Conservation (phyloP, 2,888 invertebrate species). For the Hirudinaria manillensis region DNA sequence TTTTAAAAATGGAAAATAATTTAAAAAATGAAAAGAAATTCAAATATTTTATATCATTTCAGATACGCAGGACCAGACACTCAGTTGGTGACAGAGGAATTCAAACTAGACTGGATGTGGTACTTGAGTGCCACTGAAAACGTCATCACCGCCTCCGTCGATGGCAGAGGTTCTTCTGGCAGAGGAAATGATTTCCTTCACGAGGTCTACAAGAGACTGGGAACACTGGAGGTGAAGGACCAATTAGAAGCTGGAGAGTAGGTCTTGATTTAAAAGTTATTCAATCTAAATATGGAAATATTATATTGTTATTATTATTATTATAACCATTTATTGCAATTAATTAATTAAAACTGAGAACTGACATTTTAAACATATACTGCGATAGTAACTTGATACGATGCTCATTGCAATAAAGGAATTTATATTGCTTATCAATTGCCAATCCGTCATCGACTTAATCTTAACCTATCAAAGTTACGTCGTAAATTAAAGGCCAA, state of each 20-base stretch:
- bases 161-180: conserved; percentile 81
- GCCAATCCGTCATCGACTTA: too few species aligned
- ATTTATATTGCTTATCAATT: too few species aligned
- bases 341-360: too few species aligned
- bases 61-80: conserved; percentile 88
- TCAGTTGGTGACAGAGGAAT: conserved; percentile 82
- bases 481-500: too few species aligned
- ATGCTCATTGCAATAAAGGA: too few species aligned
- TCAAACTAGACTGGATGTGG: conserved; percentile 80
- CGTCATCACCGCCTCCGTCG: conserved; percentile 83
- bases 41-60: neutral
- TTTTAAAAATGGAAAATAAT: neutral
- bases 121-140: conserved; percentile 79
- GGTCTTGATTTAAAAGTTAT: conserved; percentile 29
- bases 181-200: conserved; percentile 79
- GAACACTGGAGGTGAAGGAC: conserved; percentile 87
- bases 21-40: neutral
- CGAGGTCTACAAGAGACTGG: conserved; percentile 76
- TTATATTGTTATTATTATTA: too few species aligned
- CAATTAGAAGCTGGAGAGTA: conserved; percentile 71
- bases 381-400: too few species aligned
- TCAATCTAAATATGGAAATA: neutral
- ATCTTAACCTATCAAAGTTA: too few species aligned
- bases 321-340: too few species aligned
- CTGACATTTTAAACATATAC: too few species aligned